A percentile compares a stretch with the other conserved stretches of the same genome.
Evolutionary conservation across 2,113 vertebrate genomes (phyloP).

Genomic region (Saccopteryx bilineata): DNA sequence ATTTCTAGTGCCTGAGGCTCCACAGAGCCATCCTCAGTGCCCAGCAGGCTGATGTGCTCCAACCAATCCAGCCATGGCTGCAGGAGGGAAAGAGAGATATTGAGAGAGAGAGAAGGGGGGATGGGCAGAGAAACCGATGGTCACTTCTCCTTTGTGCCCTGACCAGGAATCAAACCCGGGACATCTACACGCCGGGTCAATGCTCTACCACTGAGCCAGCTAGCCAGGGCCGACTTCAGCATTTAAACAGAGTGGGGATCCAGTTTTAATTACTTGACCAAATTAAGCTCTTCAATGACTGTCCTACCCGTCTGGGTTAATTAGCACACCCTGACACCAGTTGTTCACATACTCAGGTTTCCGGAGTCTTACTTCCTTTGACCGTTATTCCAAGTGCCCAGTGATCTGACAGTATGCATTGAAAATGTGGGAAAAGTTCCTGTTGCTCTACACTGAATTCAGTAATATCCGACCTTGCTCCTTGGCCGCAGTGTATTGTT

Average conservation of each 20-base stretch:
- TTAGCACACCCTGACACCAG: not conserved
- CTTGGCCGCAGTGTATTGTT: conserved; percentile 15
- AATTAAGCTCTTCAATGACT: conserved; percentile 22
- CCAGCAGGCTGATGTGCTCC: no score
- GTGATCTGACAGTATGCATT: not conserved
- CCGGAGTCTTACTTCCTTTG: conserved; percentile 43
- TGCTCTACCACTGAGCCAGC: no score
- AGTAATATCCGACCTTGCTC: conserved; percentile 73
- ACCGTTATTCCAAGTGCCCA: conserved; percentile 53
- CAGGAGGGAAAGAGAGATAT: no score
- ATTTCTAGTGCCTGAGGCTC: no score
- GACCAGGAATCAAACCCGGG: no score
- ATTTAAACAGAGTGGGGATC: not conserved
- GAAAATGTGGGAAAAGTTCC: conserved; percentile 25
- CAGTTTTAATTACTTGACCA: not conserved
- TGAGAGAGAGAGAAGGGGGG: no score
- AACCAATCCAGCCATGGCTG: no score
- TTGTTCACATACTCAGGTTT: not conserved
- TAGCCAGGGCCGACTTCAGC: no score
- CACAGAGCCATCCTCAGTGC: no score
- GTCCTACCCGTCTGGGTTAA: not conserved
- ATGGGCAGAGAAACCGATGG: no score
- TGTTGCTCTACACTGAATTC: conserved; percentile 43
- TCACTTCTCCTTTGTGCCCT: no score
- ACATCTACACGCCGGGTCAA: no score